Evolutionary conservation across 2,113 vertebrate species (phyloP), one percentile per base, ranked within the genome.

Genomic region (Tapirus terrestris): DNA sequence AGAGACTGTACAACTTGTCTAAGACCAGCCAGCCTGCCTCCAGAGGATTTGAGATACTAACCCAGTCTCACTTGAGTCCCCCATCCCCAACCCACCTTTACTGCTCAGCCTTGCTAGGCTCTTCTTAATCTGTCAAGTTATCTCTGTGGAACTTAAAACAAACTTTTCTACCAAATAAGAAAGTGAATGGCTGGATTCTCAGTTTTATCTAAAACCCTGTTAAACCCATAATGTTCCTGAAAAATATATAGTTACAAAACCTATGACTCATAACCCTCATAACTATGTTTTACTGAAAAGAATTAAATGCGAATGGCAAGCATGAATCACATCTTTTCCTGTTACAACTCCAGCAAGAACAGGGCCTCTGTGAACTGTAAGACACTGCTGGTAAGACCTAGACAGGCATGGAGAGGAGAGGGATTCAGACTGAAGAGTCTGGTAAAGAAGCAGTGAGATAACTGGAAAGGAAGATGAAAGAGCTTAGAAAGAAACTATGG

Each of bases 141-240:
- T 93, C 13, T 80, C 58, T 61, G 27, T 39, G 25, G 53, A 93
- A 95, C 48, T 0, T 51, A 53, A 93, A 93, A 82, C 31, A 39
- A 60, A 86, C 92, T 94, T 82, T 96, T 43, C 43, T 89, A 72
- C 21, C 4, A 90, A 95, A 96, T 72, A 43, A 82, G 67, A 93
- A 6, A 48, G 11, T 21, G 3, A 90, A 86, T 70, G 48, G 12
- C 65, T 68, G 18, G 61, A 93, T 48, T 93, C 51, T 82, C 27
- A 96, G 89, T 79, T 53, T 72, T 72, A 58, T 8, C 53, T 31
- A 83, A 95, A 68, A 82, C 8, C 7, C 25, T 87, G 65, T 48
- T n/a, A 76, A 81, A 53, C 4, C 25, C 8, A 68, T n/a, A 79
- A 89, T 56, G 9, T 87, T 93, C 21, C 25, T 87, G 9, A 77